Evolutionary conservation across 2,888 invertebrate species (phyloP), one percentile per base, ranked within the genome.

Genomic region (Cremastobaeus sp.): DNA sequence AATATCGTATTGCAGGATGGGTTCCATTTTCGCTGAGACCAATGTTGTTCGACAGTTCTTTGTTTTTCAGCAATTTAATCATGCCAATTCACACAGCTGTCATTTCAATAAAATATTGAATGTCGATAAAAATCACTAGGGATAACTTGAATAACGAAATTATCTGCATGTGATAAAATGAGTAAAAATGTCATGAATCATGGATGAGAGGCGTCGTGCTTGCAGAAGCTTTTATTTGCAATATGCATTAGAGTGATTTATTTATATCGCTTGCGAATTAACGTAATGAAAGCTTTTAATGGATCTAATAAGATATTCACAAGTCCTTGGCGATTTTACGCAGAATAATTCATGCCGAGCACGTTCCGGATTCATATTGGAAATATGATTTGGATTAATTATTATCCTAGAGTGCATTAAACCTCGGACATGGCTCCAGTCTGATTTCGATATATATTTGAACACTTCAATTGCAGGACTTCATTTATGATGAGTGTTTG

Each of bases 221-320:
- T 15, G 32, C 0, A n/a, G 11, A 3, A 43, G 65, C 21, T 57
- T 50, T 68, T 68, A 68, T 57, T 68, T 48, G 28, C 41, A 1
- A 6, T 25, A 25, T 48, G 66, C 55, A 57, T 45, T 54, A 41
- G 21, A 21, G 4, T 66, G 45, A 57, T 66, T 66, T 66, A 57
- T 66, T 68, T 57, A 68, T 50, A 68, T 48, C 32, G 20, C 41
- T 43, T 39, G n/a, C 3, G 28, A 41, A 50, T 68, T 68, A 68
- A 43, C 37, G 50, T 43, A 57, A 50, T 37, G 57, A 57, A 68
- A 68, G 66, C 66, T 57, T 57, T 68, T 68, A 68, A 68, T 28
- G 41, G 34, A 47, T 12, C 11, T 35, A 34, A 54, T 55, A 65
- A 65, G 39, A 39, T 55, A 65, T 55, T 45, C 35, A 39, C 3